phyloP scores from a whole-genome alignment of 2,888 invertebrate genomes.

The Endomychus coccineus region DNA sequence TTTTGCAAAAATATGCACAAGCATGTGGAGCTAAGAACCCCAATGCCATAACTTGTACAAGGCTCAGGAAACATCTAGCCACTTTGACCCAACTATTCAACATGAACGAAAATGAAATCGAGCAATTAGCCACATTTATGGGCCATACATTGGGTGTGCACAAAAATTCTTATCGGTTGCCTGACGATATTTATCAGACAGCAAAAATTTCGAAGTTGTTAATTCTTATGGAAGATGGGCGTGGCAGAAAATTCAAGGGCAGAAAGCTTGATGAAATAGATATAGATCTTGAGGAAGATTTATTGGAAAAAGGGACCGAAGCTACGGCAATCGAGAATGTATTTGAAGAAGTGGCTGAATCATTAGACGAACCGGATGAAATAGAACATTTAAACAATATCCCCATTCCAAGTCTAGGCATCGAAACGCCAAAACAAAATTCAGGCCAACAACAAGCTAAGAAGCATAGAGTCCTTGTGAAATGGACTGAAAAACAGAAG shows the following conservation, averaged over 20 bases:
- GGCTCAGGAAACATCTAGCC: slow-evolving; percentile 26
- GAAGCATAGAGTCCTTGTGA: too few relatives aligned
- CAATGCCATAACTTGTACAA: slow-evolving; percentile 22
- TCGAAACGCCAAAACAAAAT: too few relatives aligned
- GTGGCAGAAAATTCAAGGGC: slow-evolving; percentile 17
- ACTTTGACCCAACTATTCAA: slow-evolving; percentile 27
- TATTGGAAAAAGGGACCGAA: too few relatives aligned
- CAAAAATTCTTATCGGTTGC: slow-evolving; percentile 19
- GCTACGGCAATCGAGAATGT: neutral
- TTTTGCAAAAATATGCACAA: slow-evolving; percentile 18
- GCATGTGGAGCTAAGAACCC: slow-evolving; percentile 24
- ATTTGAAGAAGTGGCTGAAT: too few relatives aligned
- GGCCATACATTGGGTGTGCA: slow-evolving; percentile 23
- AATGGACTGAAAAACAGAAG: too few relatives aligned
- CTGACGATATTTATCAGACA: slow-evolving; percentile 23
- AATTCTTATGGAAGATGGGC: slow-evolving; percentile 19
- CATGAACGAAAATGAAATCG: slow-evolving; percentile 24
- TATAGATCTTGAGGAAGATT: slow-evolving; percentile 8
- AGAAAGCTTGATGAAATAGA: slow-evolving; percentile 19
- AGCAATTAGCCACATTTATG: slow-evolving; percentile 27
- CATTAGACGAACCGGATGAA: too few relatives aligned
- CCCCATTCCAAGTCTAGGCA: too few relatives aligned
- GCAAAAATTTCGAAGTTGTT: slow-evolving; percentile 23
- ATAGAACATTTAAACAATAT: too few relatives aligned
- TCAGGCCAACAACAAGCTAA: too few relatives aligned